Base-by-base conservation (phyloP, 1,140 invertebrate species). In the Ceratina japonica region DNA sequence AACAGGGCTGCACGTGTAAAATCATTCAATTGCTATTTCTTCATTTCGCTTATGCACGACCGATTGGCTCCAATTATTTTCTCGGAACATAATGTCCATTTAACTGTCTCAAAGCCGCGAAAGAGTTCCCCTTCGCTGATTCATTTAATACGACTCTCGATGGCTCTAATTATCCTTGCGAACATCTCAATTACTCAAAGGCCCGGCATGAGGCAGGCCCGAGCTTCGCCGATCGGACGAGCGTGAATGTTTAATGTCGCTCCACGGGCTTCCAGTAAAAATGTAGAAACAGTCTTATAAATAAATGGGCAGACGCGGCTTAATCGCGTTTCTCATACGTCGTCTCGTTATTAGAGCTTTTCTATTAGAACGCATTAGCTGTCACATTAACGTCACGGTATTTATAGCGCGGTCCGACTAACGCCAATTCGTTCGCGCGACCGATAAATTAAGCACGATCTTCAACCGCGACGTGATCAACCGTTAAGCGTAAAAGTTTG, bases 381-480 rank as follows among this genome's bases (percentile, higher is more conserved):
- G 56, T 72, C 70, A 15, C 16, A 54, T 72, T 49, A 61, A 24
- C 70, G 58, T 49, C 37, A n/a, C 56, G 7, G 24, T 69, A 69
- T 69, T 69, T 69, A 69, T 69, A 69, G 4, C 37, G 20, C 22
- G 24, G 20, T 16, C 44, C 44, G 37, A 44, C 20, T 71, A 31
- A 44, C 37, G 37, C 37, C 22, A 8, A 72, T 2, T 27, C 0
- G 22, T 61, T 24, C 16, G n/a, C 20, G 20, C 3, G 20, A 24
- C 56, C 4, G 51, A 27, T 44, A 37, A 66, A 75, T 65, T 66
- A 72, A 71, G n/a, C 31, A 22, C 15, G 13, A 61, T 44, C 56
- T 3, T 16, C n/a, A 15, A 56, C 56, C 18, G 3, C 31, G 15
- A 72, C 37, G 37, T 22, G 12, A 27, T 61, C 7, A 22, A 18